Evolutionary conservation across 2,113 vertebrate genomes (phyloP).

Genomic region (Crocuta crocuta): DNA sequence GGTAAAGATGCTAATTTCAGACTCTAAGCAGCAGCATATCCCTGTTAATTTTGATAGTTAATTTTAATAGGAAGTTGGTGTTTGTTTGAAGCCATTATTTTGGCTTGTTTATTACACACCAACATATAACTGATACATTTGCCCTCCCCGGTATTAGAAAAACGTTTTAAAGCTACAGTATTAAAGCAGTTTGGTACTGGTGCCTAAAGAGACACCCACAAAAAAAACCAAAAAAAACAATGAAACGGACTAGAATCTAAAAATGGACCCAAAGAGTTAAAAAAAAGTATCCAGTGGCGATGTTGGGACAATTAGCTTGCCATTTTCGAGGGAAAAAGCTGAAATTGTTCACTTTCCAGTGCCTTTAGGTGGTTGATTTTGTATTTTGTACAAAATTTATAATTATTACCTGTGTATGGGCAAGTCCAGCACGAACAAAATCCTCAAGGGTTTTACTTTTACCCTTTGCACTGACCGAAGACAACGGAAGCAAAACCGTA

Average conservation of each 20-base stretch:
- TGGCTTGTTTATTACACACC: neutral
- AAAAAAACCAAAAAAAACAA: neutral
- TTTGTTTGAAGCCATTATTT: neutral
- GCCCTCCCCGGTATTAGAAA: neutral
- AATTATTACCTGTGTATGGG: neutral
- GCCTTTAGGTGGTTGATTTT: neutral
- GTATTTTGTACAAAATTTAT: neutral
- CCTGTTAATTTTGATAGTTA: neutral
- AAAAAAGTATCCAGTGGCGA: neutral
- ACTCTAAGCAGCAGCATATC: neutral
- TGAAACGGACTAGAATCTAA: neutral
- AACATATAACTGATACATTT: neutral
- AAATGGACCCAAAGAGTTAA: neutral
- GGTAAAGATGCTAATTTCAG: neutral
- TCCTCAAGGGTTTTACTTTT: neutral
- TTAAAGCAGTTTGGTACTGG: neutral
- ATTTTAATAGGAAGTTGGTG: neutral
- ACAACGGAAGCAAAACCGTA: accelerated
- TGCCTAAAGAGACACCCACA: neutral
- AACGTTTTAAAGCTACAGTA: neutral
- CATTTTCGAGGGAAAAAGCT: neutral
- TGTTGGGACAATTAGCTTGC: neutral
- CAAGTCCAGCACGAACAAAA: neutral
- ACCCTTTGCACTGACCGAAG: neutral
- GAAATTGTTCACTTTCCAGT: neutral